Evolutionary conservation across 1,140 invertebrate species (phyloP).

Genomic region (Drosophila repleta): DNA sequence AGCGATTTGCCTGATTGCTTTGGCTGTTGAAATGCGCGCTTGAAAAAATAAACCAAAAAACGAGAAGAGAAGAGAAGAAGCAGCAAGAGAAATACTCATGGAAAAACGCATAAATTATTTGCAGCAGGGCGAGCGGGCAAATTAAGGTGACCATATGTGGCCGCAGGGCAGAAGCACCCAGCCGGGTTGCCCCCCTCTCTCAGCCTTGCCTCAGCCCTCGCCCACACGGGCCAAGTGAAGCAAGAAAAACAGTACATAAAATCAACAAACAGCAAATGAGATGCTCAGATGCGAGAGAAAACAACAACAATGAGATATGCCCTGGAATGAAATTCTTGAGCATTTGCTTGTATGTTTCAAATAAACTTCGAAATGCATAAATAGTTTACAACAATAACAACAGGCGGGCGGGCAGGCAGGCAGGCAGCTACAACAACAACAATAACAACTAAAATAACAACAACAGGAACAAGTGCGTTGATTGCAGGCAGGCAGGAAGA

Average conservation of each 20-base stretch:
- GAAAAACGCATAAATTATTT: conserved; percentile 80
- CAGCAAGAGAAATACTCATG: conserved; percentile 32
- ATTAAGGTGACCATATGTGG: conserved; percentile 82
- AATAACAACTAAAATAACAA: conserved; percentile 48
- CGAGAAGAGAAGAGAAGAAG: too few species aligned
- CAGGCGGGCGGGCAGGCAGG: conserved; percentile 40
- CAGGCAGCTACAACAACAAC: conserved; percentile 43
- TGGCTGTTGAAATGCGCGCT: conserved; percentile 80
- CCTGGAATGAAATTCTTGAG: conserved; percentile 57
- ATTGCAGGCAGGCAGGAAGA: conserved; percentile 56
- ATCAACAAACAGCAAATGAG: conserved; percentile 71
- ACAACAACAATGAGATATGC: conserved; percentile 52
- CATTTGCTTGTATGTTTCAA: conserved; percentile 65
- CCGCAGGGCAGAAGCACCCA: conserved; percentile 63
- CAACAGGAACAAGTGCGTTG: conserved; percentile 78
- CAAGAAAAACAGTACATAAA: conserved; percentile 82
- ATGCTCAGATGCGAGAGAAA: conserved; percentile 12
- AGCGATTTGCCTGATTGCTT: conserved; percentile 72
- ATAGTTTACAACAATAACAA: conserved; percentile 82
- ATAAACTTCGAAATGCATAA: conserved; percentile 82
- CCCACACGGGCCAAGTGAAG: conserved; percentile 54
- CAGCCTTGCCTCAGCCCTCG: not conserved
- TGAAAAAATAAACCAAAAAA: conserved; percentile 78
- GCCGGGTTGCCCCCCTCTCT: conserved; percentile 17
- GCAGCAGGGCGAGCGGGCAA: conserved; percentile 43